Evolutionary conservation across 2,113 vertebrate species (phyloP).

Genomic region (Sitta europaea): DNA sequence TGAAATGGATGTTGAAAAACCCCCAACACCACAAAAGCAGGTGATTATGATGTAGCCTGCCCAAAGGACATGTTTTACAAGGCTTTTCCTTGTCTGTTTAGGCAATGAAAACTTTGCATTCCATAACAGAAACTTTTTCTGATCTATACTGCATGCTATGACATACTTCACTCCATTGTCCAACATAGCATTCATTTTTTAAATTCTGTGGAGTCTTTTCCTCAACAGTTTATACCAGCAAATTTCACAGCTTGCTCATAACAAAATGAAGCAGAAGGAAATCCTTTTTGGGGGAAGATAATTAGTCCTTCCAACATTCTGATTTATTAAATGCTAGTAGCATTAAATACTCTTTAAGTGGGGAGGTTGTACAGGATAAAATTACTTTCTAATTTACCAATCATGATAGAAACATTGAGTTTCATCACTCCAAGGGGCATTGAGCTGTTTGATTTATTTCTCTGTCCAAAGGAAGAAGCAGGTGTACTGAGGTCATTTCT

Average conservation of each 20-base stretch:
- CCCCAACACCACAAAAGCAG: not conserved
- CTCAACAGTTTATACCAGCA: not conserved
- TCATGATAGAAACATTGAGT: not conserved
- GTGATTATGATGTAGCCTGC: accelerated
- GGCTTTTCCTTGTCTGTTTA: not conserved
- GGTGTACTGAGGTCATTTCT: not conserved
- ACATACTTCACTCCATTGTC: not conserved
- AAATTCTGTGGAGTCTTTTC: not conserved
- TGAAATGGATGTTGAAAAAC: not conserved
- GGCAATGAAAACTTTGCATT: not conserved
- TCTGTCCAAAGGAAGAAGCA: not conserved
- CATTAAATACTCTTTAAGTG: not conserved
- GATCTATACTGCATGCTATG: not conserved
- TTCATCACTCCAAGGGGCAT: not conserved
- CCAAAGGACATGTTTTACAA: not conserved
- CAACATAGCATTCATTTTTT: not conserved
- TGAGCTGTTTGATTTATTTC: not conserved
- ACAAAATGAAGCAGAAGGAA: not conserved
- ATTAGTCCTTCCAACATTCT: not conserved
- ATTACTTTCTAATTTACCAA: not conserved
- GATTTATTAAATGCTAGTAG: not conserved
- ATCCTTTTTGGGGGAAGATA: not conserved
- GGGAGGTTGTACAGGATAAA: not conserved
- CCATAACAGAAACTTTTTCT: not conserved
- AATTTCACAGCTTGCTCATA: not conserved